Evolutionary conservation across 1,140 invertebrate species (phyloP).

Genomic region (Scaptomyza pallida): DNA sequence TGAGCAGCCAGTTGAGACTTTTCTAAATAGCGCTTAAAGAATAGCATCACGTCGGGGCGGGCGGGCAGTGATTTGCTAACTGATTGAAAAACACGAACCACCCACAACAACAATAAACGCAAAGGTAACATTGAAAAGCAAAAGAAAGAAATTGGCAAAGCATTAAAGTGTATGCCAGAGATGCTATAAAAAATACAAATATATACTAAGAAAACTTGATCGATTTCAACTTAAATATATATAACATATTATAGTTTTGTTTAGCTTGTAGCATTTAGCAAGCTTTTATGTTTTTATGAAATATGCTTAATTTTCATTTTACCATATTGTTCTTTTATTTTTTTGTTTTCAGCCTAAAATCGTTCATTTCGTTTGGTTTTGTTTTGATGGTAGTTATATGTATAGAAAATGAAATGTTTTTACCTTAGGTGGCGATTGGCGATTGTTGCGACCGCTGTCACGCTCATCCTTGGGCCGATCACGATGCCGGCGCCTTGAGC

Average conservation of each 20-base stretch:
- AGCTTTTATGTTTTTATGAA: not conserved
- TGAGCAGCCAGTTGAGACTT: constrained; percentile 71
- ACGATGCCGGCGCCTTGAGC: constrained; percentile 75
- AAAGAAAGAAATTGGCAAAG: constrained; percentile 45
- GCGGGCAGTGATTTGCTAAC: constrained; percentile 15
- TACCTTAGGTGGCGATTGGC: constrained; percentile 83
- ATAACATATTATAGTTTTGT: not conserved
- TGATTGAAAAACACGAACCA: constrained; percentile 6
- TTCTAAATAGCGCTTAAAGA: constrained; percentile 80
- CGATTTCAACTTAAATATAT: constrained; percentile 6
- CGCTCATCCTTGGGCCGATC: constrained; percentile 81
- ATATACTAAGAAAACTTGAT: constrained; percentile 33
- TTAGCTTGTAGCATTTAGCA: not conserved
- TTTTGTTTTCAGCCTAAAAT: constrained; percentile 49
- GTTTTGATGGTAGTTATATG: constrained; percentile 26
- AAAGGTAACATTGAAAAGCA: constrained; percentile 7
- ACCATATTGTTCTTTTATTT: constrained; percentile 46
- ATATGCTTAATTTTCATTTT: constrained; percentile 55
- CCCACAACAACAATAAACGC: not conserved
- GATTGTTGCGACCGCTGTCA: constrained; percentile 79
- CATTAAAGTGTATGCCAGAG: constrained; percentile 2
- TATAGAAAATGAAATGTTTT: constrained; percentile 83
- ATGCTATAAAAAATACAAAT: constrained; percentile 7
- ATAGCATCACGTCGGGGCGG: constrained; percentile 51
- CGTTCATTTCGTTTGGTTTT: constrained; percentile 48